These are phyloP conservation scores for Chlorodrepanis virens DNA, from an alignment of 2,113 vertebrate genomes.

Conservation along the genomic window DNA sequence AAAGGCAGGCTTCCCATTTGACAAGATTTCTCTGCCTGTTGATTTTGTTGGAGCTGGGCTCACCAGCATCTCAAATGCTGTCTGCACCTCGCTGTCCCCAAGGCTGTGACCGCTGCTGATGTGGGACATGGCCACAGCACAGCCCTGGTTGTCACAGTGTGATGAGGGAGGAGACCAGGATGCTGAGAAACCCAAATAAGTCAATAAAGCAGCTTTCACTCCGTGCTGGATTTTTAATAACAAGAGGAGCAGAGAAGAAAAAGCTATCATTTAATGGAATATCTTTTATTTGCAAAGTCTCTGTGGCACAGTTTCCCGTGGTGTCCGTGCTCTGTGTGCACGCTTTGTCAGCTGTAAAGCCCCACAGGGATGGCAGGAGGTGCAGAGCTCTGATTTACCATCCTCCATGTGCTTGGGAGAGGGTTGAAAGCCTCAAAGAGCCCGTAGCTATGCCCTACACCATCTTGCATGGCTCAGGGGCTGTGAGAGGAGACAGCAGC, in stretches of 20 bases:
- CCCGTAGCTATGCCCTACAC: not conserved
- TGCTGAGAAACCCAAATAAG: not conserved
- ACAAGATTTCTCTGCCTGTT: not conserved
- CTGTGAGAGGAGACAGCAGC: rapidly evolving
- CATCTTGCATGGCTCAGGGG: rapidly evolving
- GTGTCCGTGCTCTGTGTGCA: not conserved
- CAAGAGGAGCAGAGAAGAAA: not conserved
- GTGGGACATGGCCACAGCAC: not conserved
- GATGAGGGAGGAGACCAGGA: not conserved
- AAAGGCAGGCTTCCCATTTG: not conserved
- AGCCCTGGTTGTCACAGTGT: not conserved
- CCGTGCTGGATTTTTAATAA: not conserved
- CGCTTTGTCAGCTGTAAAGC: not conserved
- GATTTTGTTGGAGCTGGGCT: not conserved
- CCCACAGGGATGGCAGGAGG: not conserved
- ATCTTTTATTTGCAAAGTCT: not conserved
- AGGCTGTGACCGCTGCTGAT: rapidly evolving
- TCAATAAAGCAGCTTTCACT: not conserved
- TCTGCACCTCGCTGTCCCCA: rapidly evolving
- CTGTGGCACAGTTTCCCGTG: not conserved
- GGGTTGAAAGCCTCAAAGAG: not conserved
- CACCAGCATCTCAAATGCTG: not conserved
- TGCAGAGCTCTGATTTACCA: not conserved
- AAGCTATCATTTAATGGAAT: not conserved
- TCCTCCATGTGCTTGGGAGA: not conserved